These are phyloP conservation scores for Mastacembelus armatus DNA, from an alignment of 2,797 vertebrate species.

Conservation along the genomic window DNA sequence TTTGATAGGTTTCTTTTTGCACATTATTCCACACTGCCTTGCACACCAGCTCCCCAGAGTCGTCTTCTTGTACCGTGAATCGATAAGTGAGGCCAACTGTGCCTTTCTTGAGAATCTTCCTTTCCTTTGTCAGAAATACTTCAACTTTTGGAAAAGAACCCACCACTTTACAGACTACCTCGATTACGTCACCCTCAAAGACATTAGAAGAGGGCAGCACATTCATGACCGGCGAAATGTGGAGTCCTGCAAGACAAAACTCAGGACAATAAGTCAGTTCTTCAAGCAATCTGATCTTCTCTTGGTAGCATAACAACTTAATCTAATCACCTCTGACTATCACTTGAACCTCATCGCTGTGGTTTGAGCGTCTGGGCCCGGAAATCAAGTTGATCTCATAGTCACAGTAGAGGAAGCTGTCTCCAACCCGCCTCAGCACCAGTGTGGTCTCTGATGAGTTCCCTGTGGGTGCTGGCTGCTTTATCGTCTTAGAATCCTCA, in stretches of 20 bases:
- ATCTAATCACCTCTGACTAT: constrained; percentile 68
- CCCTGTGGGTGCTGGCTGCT: background rate
- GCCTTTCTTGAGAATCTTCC: constrained; percentile 48
- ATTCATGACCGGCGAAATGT: constrained; percentile 67
- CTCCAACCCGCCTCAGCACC: constrained; percentile 32
- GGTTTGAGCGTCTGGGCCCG: constrained; percentile 56
- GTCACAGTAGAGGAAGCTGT: constrained; percentile 67
- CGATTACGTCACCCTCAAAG: constrained; percentile 73
- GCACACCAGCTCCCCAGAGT: constrained; percentile 77
- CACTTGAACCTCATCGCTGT: constrained; percentile 63
- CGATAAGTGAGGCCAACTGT: constrained; percentile 25
- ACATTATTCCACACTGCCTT: constrained; percentile 71
- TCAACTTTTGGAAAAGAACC: background rate
- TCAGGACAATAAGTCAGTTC: constrained; percentile 6
- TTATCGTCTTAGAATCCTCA: constrained; percentile 24
- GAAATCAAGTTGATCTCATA: constrained; percentile 60
- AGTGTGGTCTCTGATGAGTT: constrained; percentile 55
- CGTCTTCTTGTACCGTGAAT: constrained; percentile 18
- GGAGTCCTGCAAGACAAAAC: constrained; percentile 66
- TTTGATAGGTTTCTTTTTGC: constrained; percentile 55
- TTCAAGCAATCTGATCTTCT: background rate
- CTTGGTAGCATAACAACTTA: background rate
- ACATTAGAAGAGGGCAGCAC: constrained; percentile 44
- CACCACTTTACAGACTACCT: constrained; percentile 69
- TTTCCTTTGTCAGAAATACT: constrained; percentile 70